A percentile compares a stretch with the other conserved stretches of the same genome.
Evolutionary conservation across 2,888 invertebrate species (phyloP).

Genomic region (Trissolcus japonicus): DNA sequence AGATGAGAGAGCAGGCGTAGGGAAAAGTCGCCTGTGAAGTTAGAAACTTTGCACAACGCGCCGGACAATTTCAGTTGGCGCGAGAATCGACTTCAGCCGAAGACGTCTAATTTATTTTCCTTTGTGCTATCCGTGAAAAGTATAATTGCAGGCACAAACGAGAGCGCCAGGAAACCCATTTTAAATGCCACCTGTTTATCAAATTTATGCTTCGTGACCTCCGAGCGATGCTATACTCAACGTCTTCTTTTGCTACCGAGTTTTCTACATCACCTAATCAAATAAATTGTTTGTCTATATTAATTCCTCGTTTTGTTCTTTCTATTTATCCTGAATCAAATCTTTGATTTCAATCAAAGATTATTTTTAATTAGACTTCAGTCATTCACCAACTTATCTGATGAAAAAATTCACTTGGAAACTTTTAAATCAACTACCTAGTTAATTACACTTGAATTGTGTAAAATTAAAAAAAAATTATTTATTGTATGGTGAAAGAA

Average conservation of each 20-base stretch:
- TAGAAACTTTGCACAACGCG: constrained; percentile 33
- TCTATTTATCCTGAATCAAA: too few species aligned
- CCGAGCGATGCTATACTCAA: constrained; percentile 4
- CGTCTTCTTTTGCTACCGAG: constrained; percentile 8
- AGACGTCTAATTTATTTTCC: constrained; percentile 47
- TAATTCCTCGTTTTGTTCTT: too few species aligned
- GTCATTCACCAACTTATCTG: not conserved
- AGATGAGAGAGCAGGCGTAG: constrained; percentile 9
- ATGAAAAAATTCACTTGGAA: not conserved
- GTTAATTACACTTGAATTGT: not conserved
- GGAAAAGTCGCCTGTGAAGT: constrained; percentile 18
- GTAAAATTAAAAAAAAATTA: not conserved
- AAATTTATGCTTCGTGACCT: constrained; percentile 17
- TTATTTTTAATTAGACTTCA: not conserved
- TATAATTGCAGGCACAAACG: constrained; percentile 38
- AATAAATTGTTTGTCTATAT: not conserved
- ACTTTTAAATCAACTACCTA: not conserved
- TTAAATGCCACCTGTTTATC: constrained; percentile 36
- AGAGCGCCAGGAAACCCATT: constrained; percentile 15
- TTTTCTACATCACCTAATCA: not conserved
- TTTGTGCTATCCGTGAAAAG: constrained; percentile 36
- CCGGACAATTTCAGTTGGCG: constrained; percentile 40
- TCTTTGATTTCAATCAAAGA: too few species aligned
- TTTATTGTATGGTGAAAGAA: not conserved
- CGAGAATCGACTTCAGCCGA: constrained; percentile 29